Conservation (phyloP, 2,113 vertebrate genomes). For the Craseonycteris thonglongyai region DNA sequence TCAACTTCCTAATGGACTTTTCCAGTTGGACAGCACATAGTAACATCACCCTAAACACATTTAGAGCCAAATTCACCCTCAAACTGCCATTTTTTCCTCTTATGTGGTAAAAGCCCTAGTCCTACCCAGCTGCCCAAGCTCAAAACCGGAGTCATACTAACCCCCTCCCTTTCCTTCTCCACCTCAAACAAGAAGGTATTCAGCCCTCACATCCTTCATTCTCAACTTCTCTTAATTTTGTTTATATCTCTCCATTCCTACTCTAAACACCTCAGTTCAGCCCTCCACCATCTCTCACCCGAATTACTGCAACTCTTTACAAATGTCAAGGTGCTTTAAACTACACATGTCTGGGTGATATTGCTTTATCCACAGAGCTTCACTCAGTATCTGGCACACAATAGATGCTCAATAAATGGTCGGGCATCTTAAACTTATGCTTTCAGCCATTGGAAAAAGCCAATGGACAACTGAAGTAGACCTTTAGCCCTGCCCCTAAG, state of each 20-base stretch:
- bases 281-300: accelerated
- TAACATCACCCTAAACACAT: background rate
- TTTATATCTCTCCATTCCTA: background rate
- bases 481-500: background rate
- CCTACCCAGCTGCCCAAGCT: background rate
- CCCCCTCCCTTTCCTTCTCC: too few relatives aligned
- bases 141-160: background rate
- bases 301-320: too few relatives aligned
- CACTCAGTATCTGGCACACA: background rate
- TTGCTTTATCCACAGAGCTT: constrained; percentile 11
- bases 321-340: background rate
- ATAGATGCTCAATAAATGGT: background rate
- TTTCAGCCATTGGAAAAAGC: background rate
- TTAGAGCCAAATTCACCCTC: background rate
- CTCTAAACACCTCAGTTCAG: background rate
- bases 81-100: background rate
- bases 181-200: background rate
- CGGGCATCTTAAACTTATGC: background rate
- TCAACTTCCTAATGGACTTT: background rate
- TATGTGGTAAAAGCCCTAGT: accelerated
- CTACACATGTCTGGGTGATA: background rate
- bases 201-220: background rate
- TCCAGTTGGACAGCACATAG: background rate
- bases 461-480: background rate
- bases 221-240: background rate